Evolutionary conservation across 1,140 invertebrate species (phyloP), one percentile per base, ranked within the genome.

Genomic region (Drosophila pseudoananassae): DNA sequence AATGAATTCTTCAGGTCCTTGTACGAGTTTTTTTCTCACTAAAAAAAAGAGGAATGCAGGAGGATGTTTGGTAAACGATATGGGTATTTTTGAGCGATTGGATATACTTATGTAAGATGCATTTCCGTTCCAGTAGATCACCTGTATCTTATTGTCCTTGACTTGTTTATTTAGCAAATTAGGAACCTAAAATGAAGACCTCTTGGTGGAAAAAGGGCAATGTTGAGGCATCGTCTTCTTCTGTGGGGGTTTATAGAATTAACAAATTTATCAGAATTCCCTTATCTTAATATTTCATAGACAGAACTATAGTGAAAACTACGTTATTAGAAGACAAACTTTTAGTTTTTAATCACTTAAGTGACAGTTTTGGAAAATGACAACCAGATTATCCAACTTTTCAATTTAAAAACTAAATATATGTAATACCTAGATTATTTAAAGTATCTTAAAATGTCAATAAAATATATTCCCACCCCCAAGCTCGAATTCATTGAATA

Each of bases 81-180:
- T 27, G 5, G 3, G 0, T 17, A 38, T 36, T 15, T 9, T 46
- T 7, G 15, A 17, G 20, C 23, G 4, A 20, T 46, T 25, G 25
- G 33, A 12, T 29, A 36, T 47, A 9, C 61, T 65, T 65, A 65
- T 63, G 58, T 50, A 65, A 65, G 57, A 63, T 50, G 15, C 45
- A n/a, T 63, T 50, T 63, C 58, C 56, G 29, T 47, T 59, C 8
- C n/a, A 14, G 29, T 23, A 25, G 53, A 59, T 27, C 6, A 25
- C 38, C 43, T 29, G 9, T 60, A 3, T 27, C 60, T 20, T 12
- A n/a, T 9, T 25, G 23, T 12, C 43, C n/a, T 27, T 57, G 15
- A 10, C 38, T 15, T 43, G n/a, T 43, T 43, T 43, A 6, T 17
- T 8, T 43, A 8, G 5, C 0, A 43, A 0, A 2, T 17, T 7